Evolutionary conservation across 1,140 invertebrate species (phyloP).

Genomic region (Hirudo medicinalis): DNA sequence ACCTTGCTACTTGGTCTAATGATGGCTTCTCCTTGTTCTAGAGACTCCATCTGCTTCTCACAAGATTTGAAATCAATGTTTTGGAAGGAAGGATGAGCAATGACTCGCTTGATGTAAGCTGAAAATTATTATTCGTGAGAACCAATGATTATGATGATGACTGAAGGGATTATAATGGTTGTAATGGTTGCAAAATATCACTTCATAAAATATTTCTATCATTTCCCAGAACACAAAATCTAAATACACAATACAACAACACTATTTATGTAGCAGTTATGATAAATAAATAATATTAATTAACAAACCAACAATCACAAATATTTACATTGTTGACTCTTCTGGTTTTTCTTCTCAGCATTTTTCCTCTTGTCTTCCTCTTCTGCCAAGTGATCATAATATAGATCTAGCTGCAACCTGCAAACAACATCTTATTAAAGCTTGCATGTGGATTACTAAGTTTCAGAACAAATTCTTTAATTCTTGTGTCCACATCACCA

Average conservation of each 20-base stretch:
- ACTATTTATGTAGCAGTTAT: too few species aligned
- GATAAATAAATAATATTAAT: too few species aligned
- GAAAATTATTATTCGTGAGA: constrained; percentile 19
- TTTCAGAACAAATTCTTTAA: too few species aligned
- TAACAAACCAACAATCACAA: too few species aligned
- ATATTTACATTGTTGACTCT: constrained; percentile 22
- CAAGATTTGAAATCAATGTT: constrained; percentile 88
- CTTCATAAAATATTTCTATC: too few species aligned
- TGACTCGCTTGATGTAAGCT: constrained; percentile 72
- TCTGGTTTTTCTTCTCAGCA: constrained; percentile 57
- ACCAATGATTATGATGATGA: too few species aligned
- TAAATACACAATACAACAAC: too few species aligned
- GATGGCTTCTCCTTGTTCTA: constrained; percentile 92
- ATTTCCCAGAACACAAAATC: too few species aligned
- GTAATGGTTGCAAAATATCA: too few species aligned
- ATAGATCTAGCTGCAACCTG: constrained; percentile 67
- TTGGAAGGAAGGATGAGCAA: constrained; percentile 91
- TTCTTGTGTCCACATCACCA: too few species aligned
- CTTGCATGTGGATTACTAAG: too few species aligned
- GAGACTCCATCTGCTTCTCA: constrained; percentile 71
- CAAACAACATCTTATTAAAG: too few species aligned
- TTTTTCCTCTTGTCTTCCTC: constrained; percentile 61
- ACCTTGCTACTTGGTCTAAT: constrained; percentile 87
- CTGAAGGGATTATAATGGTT: background rate
- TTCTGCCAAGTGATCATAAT: constrained; percentile 78